phyloP scores from a whole-genome alignment of 2,888 invertebrate species.

The Apomyelois bistriatella region DNA sequence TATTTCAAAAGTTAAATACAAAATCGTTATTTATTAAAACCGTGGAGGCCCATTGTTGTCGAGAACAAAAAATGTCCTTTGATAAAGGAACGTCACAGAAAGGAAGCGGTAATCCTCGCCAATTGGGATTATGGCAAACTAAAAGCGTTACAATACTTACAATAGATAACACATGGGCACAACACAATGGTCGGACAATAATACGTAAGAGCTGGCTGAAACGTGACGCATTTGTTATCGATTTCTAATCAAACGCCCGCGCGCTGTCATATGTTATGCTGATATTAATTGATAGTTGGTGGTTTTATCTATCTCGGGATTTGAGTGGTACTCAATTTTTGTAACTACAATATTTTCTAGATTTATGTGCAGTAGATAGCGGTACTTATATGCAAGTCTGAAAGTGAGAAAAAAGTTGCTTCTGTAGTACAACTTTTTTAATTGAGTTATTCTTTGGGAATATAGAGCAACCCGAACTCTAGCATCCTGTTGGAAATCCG shows the following conservation, averaged over 20 bases:
- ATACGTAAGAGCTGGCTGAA: constrained; percentile 51
- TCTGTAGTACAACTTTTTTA: no score
- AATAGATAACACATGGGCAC: constrained; percentile 53
- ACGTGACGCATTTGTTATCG: constrained; percentile 68
- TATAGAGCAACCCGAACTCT: no score
- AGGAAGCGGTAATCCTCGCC: constrained; percentile 56
- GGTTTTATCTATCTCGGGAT: constrained; percentile 6
- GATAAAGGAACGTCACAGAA: constrained; percentile 41
- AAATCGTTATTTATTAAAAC: constrained; percentile 32
- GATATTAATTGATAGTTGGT: constrained; percentile 11
- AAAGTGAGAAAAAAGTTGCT: no score
- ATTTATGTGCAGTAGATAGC: not conserved
- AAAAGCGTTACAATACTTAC: constrained; percentile 56
- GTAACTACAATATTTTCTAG: not conserved
- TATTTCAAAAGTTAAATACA: constrained; percentile 27
- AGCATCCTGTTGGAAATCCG: no score
- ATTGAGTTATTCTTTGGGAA: no score
- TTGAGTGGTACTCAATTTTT: not conserved
- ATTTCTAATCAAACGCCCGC: constrained; percentile 73
- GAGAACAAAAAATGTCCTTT: constrained; percentile 31
- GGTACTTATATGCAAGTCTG: no score
- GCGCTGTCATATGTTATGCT: constrained; percentile 18
- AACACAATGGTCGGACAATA: constrained; percentile 59
- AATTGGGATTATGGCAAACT: constrained; percentile 65
- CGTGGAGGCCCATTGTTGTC: constrained; percentile 22